Evolutionary conservation across 2,113 vertebrate species (phyloP).

Genomic region (Malurus cyaneus): DNA sequence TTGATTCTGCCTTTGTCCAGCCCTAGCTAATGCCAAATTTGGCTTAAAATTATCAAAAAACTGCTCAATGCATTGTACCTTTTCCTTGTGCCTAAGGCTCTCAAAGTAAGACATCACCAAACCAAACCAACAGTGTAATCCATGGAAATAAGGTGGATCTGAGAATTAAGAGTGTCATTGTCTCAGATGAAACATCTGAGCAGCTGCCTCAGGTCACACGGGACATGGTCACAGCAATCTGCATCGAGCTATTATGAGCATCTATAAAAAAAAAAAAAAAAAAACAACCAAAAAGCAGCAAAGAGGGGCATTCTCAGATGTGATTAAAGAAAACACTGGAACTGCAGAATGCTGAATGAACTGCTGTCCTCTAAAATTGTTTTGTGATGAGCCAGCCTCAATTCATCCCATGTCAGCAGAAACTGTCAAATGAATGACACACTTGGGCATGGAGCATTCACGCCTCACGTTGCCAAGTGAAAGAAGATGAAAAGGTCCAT

Average conservation of each 20-base stretch:
- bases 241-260: background rate
- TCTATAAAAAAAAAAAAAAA: background rate
- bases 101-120: background rate
- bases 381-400: slow-evolving; percentile 26
- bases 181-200: background rate
- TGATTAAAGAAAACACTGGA: slow-evolving; percentile 5
- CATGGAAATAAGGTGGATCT: background rate
- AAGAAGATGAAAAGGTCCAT: slow-evolving; percentile 34
- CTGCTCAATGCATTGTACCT: background rate
- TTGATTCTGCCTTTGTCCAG: background rate
- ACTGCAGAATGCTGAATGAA: background rate
- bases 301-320: background rate
- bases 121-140: background rate
- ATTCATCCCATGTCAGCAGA: slow-evolving; percentile 30
- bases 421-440: slow-evolving; percentile 38
- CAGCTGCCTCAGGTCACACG: background rate
- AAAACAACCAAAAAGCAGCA: background rate
- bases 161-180: background rate
- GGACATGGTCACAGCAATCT: background rate
- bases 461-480: slow-evolving; percentile 2
- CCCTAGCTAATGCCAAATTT: background rate
- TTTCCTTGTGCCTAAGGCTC: background rate
- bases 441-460: slow-evolving; percentile 26
- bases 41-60: background rate
- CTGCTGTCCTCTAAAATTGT: slow-evolving; percentile 5